Conservation (phyloP, 1,140 invertebrate species). For the Aradophagus sp. region DNA sequence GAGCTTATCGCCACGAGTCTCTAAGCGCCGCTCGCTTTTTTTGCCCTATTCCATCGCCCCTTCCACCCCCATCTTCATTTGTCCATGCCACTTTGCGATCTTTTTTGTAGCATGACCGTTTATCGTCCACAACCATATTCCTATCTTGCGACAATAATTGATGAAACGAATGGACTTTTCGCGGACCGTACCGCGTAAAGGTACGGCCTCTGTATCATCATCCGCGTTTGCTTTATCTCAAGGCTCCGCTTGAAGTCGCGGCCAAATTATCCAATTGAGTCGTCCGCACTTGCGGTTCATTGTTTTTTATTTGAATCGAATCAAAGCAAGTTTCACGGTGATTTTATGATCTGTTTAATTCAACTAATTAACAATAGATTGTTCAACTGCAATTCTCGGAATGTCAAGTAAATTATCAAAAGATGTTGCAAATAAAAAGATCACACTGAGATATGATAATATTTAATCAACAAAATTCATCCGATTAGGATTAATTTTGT, state of each 20-base stretch:
- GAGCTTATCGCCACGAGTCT: slow-evolving; percentile 10
- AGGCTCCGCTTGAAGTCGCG: neutral
- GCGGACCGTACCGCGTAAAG: slow-evolving; percentile 5
- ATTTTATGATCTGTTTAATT: too few species aligned
- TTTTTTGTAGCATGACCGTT: slow-evolving; percentile 1
- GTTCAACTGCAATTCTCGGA: too few species aligned
- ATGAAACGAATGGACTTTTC: too few species aligned
- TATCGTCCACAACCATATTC: slow-evolving; percentile 13
- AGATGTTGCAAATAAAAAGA: too few species aligned
- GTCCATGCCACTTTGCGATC: slow-evolving; percentile 11
- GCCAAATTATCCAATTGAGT: slow-evolving; percentile 8
- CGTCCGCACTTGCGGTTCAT: neutral
- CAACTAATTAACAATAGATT: too few species aligned
- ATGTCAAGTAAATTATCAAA: too few species aligned
- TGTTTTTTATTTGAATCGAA: too few species aligned
- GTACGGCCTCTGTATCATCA: neutral
- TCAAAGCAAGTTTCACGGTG: too few species aligned
- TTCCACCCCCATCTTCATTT: slow-evolving; percentile 9
- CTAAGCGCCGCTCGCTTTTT: slow-evolving; percentile 18
- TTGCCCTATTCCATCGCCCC: neutral
- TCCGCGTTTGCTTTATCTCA: slow-evolving; percentile 11
- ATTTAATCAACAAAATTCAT: too few species aligned
- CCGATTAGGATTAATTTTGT: too few species aligned
- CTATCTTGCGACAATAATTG: too few species aligned
- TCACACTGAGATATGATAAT: too few species aligned